Conservation (phyloP, 2,888 invertebrate genomes). For the Alitta virens region DNA sequence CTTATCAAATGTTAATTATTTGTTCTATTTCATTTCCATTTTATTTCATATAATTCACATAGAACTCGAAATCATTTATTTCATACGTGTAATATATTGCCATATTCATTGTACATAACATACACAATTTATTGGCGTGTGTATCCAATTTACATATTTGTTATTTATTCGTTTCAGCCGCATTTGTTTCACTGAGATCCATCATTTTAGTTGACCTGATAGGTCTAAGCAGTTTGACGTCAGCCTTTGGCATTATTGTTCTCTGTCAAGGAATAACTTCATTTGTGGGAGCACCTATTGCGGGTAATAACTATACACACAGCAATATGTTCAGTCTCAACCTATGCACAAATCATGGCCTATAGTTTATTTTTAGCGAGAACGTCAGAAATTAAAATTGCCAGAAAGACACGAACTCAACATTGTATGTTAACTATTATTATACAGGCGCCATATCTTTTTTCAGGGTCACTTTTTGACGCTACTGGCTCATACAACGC, state of each 20-base stretch:
- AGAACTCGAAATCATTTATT: no score
- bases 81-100: no score
- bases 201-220: constrained; percentile 61
- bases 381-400: not conserved
- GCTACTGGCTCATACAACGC: constrained; percentile 79
- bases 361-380: not conserved
- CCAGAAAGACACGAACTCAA: no score
- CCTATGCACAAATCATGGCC: not conserved
- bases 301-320: constrained; percentile 55
- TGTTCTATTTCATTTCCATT: no score
- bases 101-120: no score
- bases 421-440: no score
- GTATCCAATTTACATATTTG: no score
- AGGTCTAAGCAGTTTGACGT: constrained; percentile 60
- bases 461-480: constrained; percentile 87
- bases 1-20: no score
- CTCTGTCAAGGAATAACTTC: constrained; percentile 60
- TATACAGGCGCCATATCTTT: no score
- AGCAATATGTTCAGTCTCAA: not conserved
- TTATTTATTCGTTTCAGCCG: constrained; percentile 79
- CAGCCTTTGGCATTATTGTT: constrained; percentile 60
- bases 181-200: constrained; percentile 84
- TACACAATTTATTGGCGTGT: no score
- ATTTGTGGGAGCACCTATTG: constrained; percentile 59
- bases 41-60: no score